Base-by-base conservation (phyloP, 2,888 invertebrate genomes). In the Dinocampus coccinellae region DNA sequence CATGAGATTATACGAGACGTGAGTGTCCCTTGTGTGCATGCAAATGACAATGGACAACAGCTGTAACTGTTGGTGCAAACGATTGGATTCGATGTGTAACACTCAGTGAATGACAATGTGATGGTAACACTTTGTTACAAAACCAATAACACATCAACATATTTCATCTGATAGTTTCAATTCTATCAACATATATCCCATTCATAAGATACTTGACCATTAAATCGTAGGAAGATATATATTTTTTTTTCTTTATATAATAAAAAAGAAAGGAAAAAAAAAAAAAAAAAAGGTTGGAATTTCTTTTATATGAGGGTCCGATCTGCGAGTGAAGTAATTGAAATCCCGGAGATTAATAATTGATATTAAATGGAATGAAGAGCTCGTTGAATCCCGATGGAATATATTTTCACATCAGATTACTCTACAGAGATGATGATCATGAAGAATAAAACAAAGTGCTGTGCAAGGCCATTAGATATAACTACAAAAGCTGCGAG, bases 1-100 rank as follows among this genome's bases (percentile, higher is more conserved):
- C 26, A 52, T 22, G 60, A 61, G 29, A 68, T 68, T 34, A 11
- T 20, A 61, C 58, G 39, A 13, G 47, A 61, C 9, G 52, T 60
- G 16, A 53, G 24, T n/a, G n/a, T n/a, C n/a, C 60, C n/a, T 26
- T 33, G 47, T 47, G 20, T 47, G 16, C 26, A 52, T 36, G 34
- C 53, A 20, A 53, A 42, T 62, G 53, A 53, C 47, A 62, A 34
- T 34, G 11, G 26, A 55, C 24, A 55, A 26, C 55, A 55, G 55
- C 55, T 55, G 55, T 26, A 55, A 55, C 55, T 55, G 55, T 55
- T 13, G 24, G 55, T 13, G 55, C 55, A 55, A 55, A 24, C 55
- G 26, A 26, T 55, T 55, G 55, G 24, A 26, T 55, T n/a, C 26
- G 26, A 55, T 55, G 26, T n/a, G 55, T 2, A 22, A 7, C 58